A percentile compares a stretch with the other conserved stretches of the same genome.
Evolutionary conservation across 2,888 invertebrate genomes (phyloP).

Genomic region (Tryphoninae sp.): DNA sequence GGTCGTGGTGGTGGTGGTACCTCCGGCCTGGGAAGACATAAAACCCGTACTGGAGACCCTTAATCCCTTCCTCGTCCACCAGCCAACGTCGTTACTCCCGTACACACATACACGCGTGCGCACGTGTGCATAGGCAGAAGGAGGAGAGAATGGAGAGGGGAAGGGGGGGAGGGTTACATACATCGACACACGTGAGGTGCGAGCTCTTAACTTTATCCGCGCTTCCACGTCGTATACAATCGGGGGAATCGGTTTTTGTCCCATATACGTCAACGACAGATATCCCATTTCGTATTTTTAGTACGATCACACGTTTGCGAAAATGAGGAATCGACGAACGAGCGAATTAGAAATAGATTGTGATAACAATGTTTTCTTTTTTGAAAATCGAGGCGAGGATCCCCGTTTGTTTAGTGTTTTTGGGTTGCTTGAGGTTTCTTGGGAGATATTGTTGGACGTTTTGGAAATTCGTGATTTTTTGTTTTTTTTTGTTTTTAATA

Average conservation of each 20-base stretch:
- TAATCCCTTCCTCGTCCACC: slow-evolving; percentile 18
- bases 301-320: not conserved
- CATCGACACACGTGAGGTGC: not conserved
- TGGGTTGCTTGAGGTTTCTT: too few species aligned
- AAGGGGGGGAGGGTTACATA: too few species aligned
- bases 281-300: not conserved
- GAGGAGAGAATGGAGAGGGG: too few species aligned
- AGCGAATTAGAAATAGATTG: too few species aligned
- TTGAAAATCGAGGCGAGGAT: too few species aligned
- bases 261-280: not conserved
- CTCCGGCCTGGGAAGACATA: slow-evolving; percentile 32
- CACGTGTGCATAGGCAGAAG: too few species aligned
- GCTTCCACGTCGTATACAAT: not conserved
- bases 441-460: too few species aligned
- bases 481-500: too few species aligned
- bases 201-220: not conserved
- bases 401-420: too few species aligned
- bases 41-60: slow-evolving; percentile 30
- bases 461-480: too few species aligned
- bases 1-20: not conserved
- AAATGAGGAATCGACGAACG: too few species aligned
- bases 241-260: slow-evolving; percentile 9
- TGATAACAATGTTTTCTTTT: too few species aligned
- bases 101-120: not conserved
- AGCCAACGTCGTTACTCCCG: not conserved